Base-by-base conservation (phyloP, 2,113 vertebrate genomes). In the Triplophysa siluroides region DNA sequence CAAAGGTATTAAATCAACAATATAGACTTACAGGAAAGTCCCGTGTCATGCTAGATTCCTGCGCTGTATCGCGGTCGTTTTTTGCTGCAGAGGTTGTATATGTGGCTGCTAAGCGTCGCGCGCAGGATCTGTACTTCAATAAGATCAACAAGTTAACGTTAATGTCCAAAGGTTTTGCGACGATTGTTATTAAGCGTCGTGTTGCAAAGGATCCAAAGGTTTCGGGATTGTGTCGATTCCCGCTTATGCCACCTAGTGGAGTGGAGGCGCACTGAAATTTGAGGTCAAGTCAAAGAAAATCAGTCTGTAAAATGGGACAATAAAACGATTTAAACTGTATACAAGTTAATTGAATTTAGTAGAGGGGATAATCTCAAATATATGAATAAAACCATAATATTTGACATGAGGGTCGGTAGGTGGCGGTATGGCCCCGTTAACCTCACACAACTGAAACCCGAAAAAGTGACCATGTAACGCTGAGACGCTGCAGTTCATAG, bases 1-100 rank as follows among this genome's bases (percentile, higher is more conserved):
- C 4, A 52, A 52, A 11, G 4, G 10, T 24, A 58, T 7, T 38
- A 58, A 58, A 68, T 38, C 33, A 1, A 7, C 8, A 38, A 38
- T 7, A 7, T 6, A 71, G 58, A 83, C 81, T 72, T 83, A 79
- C 81, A 41, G 62, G 60, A 13, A 64, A 69, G 23, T 75, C 63
- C 43, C 43, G 63, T 18, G 81, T 73, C 77, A 83, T 79, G 29
- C 43, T 52, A 5, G 43, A 19, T 33, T 50, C 5, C 24, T 52
- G 41, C 12, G 23, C 10, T 52, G 50, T 29, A 12, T 75, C 58
- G 38, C 2, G n/a, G 54, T 24, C 47, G 60, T 64, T 24, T n/a
- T 62, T 63, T 18, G n/a, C 38, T 3, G 43, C 7, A 4, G 38
- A 18, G 21, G 16, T 76, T 23, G 23, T 64, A 13, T 29, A 1